Evolutionary conservation across 1,140 invertebrate species (phyloP).

Genomic region (Condylostylus longicornis): DNA sequence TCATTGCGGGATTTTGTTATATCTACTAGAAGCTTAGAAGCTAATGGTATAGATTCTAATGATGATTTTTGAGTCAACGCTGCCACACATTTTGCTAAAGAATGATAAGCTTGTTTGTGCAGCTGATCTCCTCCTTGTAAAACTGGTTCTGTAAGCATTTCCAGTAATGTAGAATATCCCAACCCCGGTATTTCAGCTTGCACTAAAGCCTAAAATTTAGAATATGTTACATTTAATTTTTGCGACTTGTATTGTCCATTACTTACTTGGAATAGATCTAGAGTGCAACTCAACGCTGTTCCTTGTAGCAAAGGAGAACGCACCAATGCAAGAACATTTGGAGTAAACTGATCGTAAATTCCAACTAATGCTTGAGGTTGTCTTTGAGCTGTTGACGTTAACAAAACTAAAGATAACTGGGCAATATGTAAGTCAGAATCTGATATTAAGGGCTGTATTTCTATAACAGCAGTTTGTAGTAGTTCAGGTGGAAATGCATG

Average conservation of each 20-base stretch:
- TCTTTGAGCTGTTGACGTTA: slow-evolving; percentile 42
- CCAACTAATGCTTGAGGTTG: slow-evolving; percentile 34
- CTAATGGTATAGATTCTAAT: slow-evolving; percentile 60
- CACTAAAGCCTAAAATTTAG: too few relatives aligned
- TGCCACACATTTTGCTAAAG: slow-evolving; percentile 88
- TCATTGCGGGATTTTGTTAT: slow-evolving; percentile 52
- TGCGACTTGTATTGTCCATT: too few relatives aligned
- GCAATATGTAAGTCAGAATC: slow-evolving; percentile 94
- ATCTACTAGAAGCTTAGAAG: slow-evolving; percentile 73
- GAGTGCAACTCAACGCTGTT: slow-evolving; percentile 70
- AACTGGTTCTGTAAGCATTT: slow-evolving; percentile 51
- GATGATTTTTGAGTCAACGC: slow-evolving; percentile 69
- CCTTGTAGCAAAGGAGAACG: slow-evolving; percentile 81
- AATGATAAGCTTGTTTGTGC: slow-evolving; percentile 71
- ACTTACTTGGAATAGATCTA: slow-evolving; percentile 86
- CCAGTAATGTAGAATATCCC: slow-evolving; percentile 62
- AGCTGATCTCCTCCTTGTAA: slow-evolving; percentile 21
- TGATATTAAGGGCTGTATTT: slow-evolving; percentile 76
- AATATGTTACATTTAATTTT: too few relatives aligned
- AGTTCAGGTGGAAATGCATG: slow-evolving; percentile 51
- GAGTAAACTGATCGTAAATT: slow-evolving; percentile 48
- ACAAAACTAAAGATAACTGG: slow-evolving; percentile 65
- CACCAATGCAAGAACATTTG: slow-evolving; percentile 72
- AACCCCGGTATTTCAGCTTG: slow-evolving; percentile 61
- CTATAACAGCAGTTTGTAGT: slow-evolving; percentile 59